Evolutionary conservation across 2,888 invertebrate species (phyloP).

Genomic region (Scaptomyza cyrtandrae): DNA sequence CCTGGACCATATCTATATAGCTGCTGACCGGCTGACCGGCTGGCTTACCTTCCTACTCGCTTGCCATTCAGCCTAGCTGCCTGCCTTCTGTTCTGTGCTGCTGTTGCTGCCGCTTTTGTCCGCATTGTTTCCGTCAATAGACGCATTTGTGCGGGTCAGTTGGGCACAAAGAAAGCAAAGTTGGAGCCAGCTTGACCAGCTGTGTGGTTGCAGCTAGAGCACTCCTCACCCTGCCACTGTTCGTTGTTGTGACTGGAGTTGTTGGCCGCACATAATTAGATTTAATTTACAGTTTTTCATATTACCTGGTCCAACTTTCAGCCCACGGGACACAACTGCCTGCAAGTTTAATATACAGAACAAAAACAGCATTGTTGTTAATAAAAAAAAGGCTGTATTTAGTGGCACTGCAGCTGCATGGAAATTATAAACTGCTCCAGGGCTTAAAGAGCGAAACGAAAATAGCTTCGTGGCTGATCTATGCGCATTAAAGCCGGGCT

Average conservation of each 20-base stretch:
- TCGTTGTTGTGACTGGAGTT: constrained; percentile 36
- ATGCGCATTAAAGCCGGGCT: constrained; percentile 31
- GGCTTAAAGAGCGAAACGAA: constrained; percentile 6
- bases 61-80: background rate
- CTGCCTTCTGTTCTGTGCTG: constrained; percentile 1
- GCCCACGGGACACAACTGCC: constrained; percentile 10
- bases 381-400: constrained; percentile 50
- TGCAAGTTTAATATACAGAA: constrained; percentile 32
- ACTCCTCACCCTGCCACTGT: background rate
- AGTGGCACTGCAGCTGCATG: constrained; percentile 34
- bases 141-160: constrained; percentile 80
- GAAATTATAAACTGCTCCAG: constrained; percentile 25
- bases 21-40: constrained; percentile 16
- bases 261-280: constrained; percentile 72
- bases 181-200: constrained; percentile 32
- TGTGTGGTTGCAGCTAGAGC: constrained; percentile 2
- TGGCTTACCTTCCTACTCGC: background rate
- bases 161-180: constrained; percentile 63
- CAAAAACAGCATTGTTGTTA: constrained; percentile 12
- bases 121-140: constrained; percentile 78
- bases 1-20: constrained; percentile 36
- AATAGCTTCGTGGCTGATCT: constrained; percentile 26
- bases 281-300: constrained; percentile 68
- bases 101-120: constrained; percentile 57
- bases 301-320: constrained; percentile 13